phyloP scores from a whole-genome alignment of 1,140 invertebrate species.

The Diachasmimorpha longicaudata region DNA sequence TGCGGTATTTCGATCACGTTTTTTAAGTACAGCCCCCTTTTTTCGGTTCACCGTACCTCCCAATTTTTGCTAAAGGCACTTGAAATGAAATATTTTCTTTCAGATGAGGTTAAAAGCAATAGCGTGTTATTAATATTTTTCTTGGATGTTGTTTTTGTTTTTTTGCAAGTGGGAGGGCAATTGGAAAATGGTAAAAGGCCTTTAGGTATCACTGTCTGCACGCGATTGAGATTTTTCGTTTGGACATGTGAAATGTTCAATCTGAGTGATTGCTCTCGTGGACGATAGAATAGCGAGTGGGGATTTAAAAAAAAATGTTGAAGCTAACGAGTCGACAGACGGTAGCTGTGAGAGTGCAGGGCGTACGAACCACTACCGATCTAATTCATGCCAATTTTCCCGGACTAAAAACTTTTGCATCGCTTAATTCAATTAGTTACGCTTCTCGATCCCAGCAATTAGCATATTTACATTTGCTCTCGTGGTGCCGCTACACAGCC shows the following conservation, averaged over 20 bases:
- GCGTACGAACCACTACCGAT: slow-evolving; percentile 18
- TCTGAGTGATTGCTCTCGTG: not conserved
- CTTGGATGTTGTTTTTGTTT: too few relatives aligned
- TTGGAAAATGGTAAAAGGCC: not conserved
- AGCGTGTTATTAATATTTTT: too few relatives aligned
- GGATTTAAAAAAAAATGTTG: not conserved
- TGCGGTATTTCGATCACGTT: slow-evolving; percentile 13
- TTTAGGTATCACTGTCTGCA: not conserved
- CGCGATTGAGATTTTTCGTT: slow-evolving; percentile 5
- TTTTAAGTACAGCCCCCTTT: not conserved
- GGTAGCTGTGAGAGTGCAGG: slow-evolving; percentile 13
- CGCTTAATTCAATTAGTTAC: slow-evolving; percentile 48
- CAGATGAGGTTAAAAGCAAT: too few relatives aligned
- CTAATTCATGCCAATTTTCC: slow-evolving; percentile 46
- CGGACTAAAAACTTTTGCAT: slow-evolving; percentile 40
- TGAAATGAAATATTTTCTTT: too few relatives aligned
- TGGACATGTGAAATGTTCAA: not conserved
- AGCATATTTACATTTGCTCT: slow-evolving; percentile 39
- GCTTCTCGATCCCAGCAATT: slow-evolving; percentile 40
- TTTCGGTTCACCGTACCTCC: not conserved
- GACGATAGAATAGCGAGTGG: not conserved
- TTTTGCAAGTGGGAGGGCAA: too few relatives aligned
- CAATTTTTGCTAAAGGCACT: too few relatives aligned
- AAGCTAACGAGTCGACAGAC: not conserved
- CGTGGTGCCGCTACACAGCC: not conserved